These are phyloP conservation scores for Colinus virginianus DNA, from an alignment of 2,113 vertebrate species.

Conservation along the genomic window DNA sequence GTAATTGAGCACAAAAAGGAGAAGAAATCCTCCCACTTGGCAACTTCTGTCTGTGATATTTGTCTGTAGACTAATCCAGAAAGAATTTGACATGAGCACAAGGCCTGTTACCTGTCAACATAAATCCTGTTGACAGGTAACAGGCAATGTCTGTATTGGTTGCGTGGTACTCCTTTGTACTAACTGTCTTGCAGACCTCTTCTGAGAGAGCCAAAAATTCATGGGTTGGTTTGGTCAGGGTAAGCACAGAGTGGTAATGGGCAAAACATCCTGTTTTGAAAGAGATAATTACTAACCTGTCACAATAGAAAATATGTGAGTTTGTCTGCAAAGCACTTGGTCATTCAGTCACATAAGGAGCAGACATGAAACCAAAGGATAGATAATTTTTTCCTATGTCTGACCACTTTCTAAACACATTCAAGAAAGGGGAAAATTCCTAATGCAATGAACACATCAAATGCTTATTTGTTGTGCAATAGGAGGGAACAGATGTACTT, in stretches of 20 bases:
- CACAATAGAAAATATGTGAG: accelerated
- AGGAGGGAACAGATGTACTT: background rate
- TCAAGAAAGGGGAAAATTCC: background rate
- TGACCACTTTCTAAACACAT: background rate
- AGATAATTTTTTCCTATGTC: background rate
- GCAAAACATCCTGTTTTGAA: background rate
- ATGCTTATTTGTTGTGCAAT: background rate
- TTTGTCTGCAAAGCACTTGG: background rate
- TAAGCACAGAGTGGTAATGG: background rate
- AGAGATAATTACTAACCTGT: background rate
- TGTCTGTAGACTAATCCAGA: background rate
- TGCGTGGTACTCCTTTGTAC: background rate
- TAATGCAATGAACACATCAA: background rate
- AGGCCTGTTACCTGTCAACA: background rate
- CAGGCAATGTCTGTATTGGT: background rate
- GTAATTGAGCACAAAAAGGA: background rate
- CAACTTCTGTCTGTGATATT: background rate
- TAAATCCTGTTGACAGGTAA: background rate
- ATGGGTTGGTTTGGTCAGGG: background rate
- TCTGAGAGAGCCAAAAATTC: background rate
- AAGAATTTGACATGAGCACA: background rate
- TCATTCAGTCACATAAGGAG: background rate
- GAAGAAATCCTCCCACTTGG: background rate
- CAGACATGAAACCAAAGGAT: background rate
- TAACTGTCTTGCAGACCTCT: background rate